Base-by-base conservation (phyloP, 2,113 vertebrate genomes). In the Spheniscus mendiculus region DNA sequence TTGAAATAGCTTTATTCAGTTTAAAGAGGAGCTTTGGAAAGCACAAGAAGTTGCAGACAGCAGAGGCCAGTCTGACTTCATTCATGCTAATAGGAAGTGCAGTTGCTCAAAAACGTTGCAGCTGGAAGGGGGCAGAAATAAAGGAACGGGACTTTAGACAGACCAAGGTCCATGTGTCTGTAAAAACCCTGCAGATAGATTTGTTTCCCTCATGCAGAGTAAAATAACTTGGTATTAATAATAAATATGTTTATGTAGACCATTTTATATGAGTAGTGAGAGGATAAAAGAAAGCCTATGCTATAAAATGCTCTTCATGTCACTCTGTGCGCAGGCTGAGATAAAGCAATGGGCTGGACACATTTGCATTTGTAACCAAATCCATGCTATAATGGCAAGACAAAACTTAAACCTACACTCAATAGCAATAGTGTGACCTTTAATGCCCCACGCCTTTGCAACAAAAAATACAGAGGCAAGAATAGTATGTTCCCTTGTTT, bases 1-100 rank as follows among this genome's bases (percentile, higher is more conserved):
- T 91, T 87, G 94, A 73, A 92, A 89, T 15, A 71, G 82, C 7
- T 72, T 93, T 87, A 67, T 27, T 78, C 49, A 32, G 71, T 65
- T 69, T 93, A 69, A 83, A 73, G 80, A 77, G 44, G 16, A 63
- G 65, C 27, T 88, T 67, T 67, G 74, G 52, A 88, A 74, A 67
- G 50, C 71, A 83, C 0, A 3, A 72, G 56, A 27, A 55, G 19
- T 1, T 90, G 65, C 84, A 85, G 59, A 50, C n/a, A 70, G 81
- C 42, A 86, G 62, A 90, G 36, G 26, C 44, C 40, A 11, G 36
- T 6, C 16, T 76, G 70, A 67, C 32, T 67, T 83, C 21, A 65
- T 65, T 49, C 21, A 18, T 9, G 20, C 34, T 63, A 77, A 89
- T 5, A 55, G 62, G 58, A 87, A 81, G 27, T 20, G 47, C 42